Base-by-base conservation (phyloP, 1,140 invertebrate species). In the Leptinotarsa texana region DNA sequence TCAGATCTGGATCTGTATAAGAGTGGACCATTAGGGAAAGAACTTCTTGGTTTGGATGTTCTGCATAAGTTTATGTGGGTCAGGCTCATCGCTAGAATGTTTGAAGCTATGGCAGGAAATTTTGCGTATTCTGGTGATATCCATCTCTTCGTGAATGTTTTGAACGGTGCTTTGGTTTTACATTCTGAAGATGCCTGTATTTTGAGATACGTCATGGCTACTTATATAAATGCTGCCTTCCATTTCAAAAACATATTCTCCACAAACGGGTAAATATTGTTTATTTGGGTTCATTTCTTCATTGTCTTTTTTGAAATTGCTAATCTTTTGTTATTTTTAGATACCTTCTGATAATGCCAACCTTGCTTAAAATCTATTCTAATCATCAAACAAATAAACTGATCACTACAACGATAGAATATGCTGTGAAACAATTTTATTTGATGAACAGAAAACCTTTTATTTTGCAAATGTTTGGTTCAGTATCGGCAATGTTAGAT, bases 241-340 rank as follows among this genome's bases (percentile, higher is more conserved):
- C 97, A 99, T 87, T 99, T 99, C 84, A 99, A 98, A 86, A 98
- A 99, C 83, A 97, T 99, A 69, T 99, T 99, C 86, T 97, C 97
- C 6, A 97, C 95, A 5, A 98, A 99, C 86, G 98, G 97, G 91
- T 95, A 87, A 81, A 85, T 85, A n/a, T 62, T 62, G 15, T 62
- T 62, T 3, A 21, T 13, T 62, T 13, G 3, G 5, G 17, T 62
- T 62, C 17, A n/a, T 62, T n/a, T 62, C 17, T 17, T 62, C 5
- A n/a, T n/a, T 62, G 15, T n/a, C 4, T 62, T 62, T n/a, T 11
- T 42, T 11, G 1, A 11, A 11, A 42, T 42, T 11, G 33, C 33
- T 42, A 42, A 42, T 42, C 8, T 2, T 62, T n/a, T 62, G 17
- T n/a, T 13, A 13, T 24, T 78, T 87, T 77, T 84, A 95, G 94